Evolutionary conservation across 1,140 invertebrate species (phyloP), one percentile per base, ranked within the genome.

Genomic region (Eueides isabella): DNA sequence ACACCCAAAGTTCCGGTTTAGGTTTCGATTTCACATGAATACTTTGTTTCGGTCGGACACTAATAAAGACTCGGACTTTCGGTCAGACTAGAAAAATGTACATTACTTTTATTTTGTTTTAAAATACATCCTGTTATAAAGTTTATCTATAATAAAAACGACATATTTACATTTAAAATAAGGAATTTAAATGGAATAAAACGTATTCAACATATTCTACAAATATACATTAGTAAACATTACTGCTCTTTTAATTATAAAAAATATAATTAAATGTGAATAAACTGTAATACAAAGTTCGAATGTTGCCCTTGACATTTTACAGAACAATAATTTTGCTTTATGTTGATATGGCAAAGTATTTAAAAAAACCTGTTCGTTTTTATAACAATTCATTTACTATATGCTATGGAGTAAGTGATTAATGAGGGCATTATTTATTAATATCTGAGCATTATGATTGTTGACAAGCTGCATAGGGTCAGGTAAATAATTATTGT

Each of bases 281-380:
- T 55, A 55, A 55, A 55, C 48, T 55, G 48, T 55, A 55, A 55
- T 55, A 55, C 19, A 31, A 68, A 68, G 67, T 61, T 68, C 67
- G 33, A 61, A 35, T 61, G 38, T 55, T 48, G 38, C 5, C 67
- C 67, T 68, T 68, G 67, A 68, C 67, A 68, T 68, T 68, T 68
- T 33, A 61, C 44, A 68, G 44, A 68, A 23, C 28, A 68, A 68
- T 68, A 68, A 68, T 68, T 55, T 55, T 55, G 48, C 19, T 55
- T 55, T 55, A 55, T 55, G 48, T 55, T 55, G n/a, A 55, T 55
- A 23, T 55, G 19, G 48, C 26, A 26, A 55, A 55, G 48, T 55
- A 55, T 55, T 55, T 55, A 55, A 55, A 55, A 26, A 19, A 55
- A 23, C 48, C 48, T 55, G 48, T 26, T 55, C 48, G 7, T 55